Base-by-base conservation (phyloP, 2,888 invertebrate species). In the Syritta pipiens region DNA sequence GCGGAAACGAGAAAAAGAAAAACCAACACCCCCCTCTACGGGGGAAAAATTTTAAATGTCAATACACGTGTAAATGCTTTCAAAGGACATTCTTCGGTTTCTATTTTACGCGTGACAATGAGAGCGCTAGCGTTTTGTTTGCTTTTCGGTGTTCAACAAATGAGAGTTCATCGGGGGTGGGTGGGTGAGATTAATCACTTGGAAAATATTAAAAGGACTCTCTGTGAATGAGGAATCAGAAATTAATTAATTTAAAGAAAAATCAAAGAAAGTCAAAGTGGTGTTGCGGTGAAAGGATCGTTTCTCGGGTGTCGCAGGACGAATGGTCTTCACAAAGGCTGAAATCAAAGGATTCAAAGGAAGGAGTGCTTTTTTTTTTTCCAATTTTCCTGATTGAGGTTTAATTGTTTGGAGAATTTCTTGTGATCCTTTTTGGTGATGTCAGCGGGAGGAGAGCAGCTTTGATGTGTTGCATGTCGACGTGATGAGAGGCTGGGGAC, bases 11-110 rank as follows among this genome's bases (percentile, higher is more conserved):
- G 5, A 67, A 40, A 3, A 37, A 65, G 3, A 2, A 3, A n/a
- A 10, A 6, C 6, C 7, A 19, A 9, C 14, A 17, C 7, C 40
- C 22, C 5, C 19, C n/a, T n/a, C n/a, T n/a, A n/a, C n/a, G n/a
- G n/a, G n/a, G n/a, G n/a, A n/a, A n/a, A n/a, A n/a, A n/a, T n/a
- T 79, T 79, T 74, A 74, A 79, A 79, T 79, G 74, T 74, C 79
- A 79, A 74, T 68, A 79, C 60, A 63, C 59, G 63, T 62, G 20
- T 59, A 60, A 77, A 77, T 72, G 77, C 32, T 60, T 79, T 79
- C 74, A 79, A 79, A 74, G 79, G 65, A 72, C 72, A 72, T 53
- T 60, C 46, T 42, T 10, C 37, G n/a, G n/a, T n/a, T n/a, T n/a
- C n/a, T n/a, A n/a, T n/a, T n/a, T n/a, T n/a, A n/a, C n/a, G n/a